Evolutionary conservation across 2,888 invertebrate genomes (phyloP).

Genomic region (Ophion obscuratus): DNA sequence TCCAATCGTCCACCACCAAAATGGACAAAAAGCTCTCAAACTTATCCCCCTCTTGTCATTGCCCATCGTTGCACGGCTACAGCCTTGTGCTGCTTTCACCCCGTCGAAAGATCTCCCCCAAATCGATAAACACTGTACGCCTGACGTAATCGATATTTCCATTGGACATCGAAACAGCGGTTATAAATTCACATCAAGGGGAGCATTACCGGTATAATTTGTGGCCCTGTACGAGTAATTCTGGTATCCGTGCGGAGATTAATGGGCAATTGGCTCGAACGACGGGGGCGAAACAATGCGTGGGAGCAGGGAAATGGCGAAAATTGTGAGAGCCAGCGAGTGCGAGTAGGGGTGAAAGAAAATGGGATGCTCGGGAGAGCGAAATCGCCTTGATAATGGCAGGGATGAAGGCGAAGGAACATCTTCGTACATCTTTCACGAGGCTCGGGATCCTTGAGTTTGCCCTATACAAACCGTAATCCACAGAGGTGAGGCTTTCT

Average conservation of each 20-base stretch:
- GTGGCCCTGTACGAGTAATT: conserved; percentile 32
- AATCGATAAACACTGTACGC: conserved; percentile 7
- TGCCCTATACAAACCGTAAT: conserved; percentile 9
- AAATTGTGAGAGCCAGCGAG: conserved; percentile 43
- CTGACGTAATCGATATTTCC: conserved; percentile 11
- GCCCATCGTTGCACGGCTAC: too few species aligned
- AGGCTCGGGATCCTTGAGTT: conserved; percentile 7
- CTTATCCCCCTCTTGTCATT: too few species aligned
- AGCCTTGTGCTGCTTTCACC: too few species aligned
- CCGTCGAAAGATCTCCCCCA: too few species aligned
- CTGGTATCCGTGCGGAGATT: conserved; percentile 31
- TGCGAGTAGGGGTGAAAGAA: conserved; percentile 14
- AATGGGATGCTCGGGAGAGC: conserved; percentile 29
- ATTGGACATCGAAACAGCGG: conserved; percentile 16
- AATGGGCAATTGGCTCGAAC: conserved; percentile 49
- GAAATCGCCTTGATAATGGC: conserved; percentile 49
- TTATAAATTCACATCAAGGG: conserved; percentile 22
- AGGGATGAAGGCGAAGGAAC: conserved; percentile 26
- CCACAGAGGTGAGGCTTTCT: conserved; percentile 16
- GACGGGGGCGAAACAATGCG: conserved; percentile 39
- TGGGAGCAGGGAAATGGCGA: conserved; percentile 30
- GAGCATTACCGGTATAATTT: conserved; percentile 35
- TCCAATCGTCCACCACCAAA: too few species aligned
- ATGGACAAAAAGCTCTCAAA: too few species aligned
- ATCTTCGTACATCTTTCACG: conserved; percentile 27